Conservation (phyloP, 2,888 invertebrate species). For the Dasysyrphus albostriatus region DNA sequence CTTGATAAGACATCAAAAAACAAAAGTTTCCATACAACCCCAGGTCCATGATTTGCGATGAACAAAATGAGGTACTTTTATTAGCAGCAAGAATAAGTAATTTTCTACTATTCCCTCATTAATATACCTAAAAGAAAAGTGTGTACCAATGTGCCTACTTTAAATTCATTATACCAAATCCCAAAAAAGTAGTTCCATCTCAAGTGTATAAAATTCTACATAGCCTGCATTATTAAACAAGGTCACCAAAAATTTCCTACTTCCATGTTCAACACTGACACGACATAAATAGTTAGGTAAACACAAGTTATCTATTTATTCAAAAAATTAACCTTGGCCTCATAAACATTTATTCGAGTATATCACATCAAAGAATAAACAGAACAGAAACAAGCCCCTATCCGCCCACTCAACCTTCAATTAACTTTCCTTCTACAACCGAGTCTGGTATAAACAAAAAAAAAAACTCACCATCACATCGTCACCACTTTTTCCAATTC, state of each 20-base stretch:
- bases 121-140: too few relatives aligned
- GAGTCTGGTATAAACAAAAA: neutral
- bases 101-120: too few relatives aligned
- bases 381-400: conserved; percentile 22
- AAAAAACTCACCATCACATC: conserved; percentile 6
- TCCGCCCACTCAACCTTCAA: conserved; percentile 27
- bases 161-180: neutral
- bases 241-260: conserved; percentile 29
- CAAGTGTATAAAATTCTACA: neutral
- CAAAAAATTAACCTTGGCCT: conserved; percentile 52
- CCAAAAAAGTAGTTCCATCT: neutral
- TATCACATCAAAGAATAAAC: conserved; percentile 26
- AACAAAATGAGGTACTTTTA: too few relatives aligned
- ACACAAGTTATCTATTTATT: neutral
- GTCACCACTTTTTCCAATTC: conserved; percentile 64
- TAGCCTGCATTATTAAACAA: conserved; percentile 3
- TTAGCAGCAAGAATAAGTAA: too few relatives aligned
- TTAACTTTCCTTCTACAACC: neutral
- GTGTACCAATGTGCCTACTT: too few relatives aligned
- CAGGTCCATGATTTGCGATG: too few relatives aligned
- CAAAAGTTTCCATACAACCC: too few relatives aligned
- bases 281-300: too few relatives aligned
- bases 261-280: conserved; percentile 4
- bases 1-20: too few relatives aligned
- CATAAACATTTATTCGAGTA: conserved; percentile 4